Conservation (phyloP, 2,113 vertebrate genomes). For the Zootoca vivipara region DNA sequence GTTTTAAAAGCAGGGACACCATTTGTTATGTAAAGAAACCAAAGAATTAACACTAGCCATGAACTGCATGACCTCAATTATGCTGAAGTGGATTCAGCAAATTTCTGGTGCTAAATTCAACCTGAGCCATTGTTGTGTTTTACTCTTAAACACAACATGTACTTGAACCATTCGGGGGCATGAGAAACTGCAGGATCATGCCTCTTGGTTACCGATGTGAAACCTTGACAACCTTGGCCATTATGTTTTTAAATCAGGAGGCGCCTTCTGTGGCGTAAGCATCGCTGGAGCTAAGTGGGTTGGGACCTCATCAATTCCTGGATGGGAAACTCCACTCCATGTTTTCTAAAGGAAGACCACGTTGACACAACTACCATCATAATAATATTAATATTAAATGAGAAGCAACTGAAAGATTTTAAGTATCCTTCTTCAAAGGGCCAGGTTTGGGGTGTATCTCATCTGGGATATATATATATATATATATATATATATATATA, state of each 20-base stretch:
- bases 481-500: neutral
- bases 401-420: slow-evolving; percentile 38
- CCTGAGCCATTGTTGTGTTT: slow-evolving; percentile 34
- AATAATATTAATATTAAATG: neutral
- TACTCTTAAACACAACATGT: slow-evolving; percentile 11
- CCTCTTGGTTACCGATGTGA: slow-evolving; percentile 34
- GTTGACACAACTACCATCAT: neutral
- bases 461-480: neutral
- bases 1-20: neutral
- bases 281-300: neutral
- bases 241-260: slow-evolving; percentile 23
- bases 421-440: slow-evolving; percentile 28
- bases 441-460: neutral
- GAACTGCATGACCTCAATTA: slow-evolving; percentile 10
- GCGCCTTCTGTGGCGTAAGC: neutral
- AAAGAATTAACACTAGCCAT: slow-evolving; percentile 13
- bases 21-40: slow-evolving; percentile 14
- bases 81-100: neutral
- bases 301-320: neutral
- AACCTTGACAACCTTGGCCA: slow-evolving; percentile 10
- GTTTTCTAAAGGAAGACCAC: neutral
- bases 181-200: slow-evolving; percentile 18
- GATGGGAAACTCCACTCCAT: neutral
- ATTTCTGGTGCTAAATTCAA: slow-evolving; percentile 19
- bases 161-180: slow-evolving; percentile 25